Base-by-base conservation (phyloP, 2,797 vertebrate genomes). In the Eulemur coronatus region DNA sequence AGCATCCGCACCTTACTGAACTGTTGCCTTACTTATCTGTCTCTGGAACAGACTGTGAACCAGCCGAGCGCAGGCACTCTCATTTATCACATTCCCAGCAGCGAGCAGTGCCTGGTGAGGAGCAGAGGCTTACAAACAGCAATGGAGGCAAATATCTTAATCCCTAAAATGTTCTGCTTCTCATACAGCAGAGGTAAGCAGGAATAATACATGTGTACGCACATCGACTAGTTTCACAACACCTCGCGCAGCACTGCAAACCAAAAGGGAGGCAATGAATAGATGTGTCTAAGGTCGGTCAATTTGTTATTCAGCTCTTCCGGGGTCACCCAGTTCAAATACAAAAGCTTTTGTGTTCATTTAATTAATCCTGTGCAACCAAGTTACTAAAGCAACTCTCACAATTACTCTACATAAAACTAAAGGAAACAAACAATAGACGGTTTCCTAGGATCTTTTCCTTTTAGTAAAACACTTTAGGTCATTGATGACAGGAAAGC, bases 291-390 rank as follows among this genome's bases (percentile, higher is more conserved):
- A 20, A 88, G 81, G 92, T 72, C 10, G 4, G 59, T 38, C 55
- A 79, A 88, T 67, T 43, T 38, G 30, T 75, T 84, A 48, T 57
- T 86, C 93, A 92, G 89, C 41, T 70, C 46, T 91, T 94, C 75
- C 35, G 61, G 75, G 91, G 89, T 59, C 93, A 97, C 75, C 43
- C 7, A n/a, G 70, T 90, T 63, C 89, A 86, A 89, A 84, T 18
- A 97, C 93, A 96, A 94, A 97, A 89, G 96, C 67, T 80, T 97
- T 84, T 97, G 87, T 91, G 91, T 94, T 91, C 88, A 26, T 59
- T 87, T 94, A 80, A n/a, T 41, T 73, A 72, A 88, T 81, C 93
- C 82, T 43, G 52, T 15, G 86, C 88, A 79, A 61, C 80, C 86
- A 96, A 91, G 85, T 93, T 92, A 85, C 94, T 72, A 48, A 73